These are phyloP conservation scores for Picathartes gymnocephalus DNA, from an alignment of 2,113 vertebrate genomes.

Conservation along the genomic window DNA sequence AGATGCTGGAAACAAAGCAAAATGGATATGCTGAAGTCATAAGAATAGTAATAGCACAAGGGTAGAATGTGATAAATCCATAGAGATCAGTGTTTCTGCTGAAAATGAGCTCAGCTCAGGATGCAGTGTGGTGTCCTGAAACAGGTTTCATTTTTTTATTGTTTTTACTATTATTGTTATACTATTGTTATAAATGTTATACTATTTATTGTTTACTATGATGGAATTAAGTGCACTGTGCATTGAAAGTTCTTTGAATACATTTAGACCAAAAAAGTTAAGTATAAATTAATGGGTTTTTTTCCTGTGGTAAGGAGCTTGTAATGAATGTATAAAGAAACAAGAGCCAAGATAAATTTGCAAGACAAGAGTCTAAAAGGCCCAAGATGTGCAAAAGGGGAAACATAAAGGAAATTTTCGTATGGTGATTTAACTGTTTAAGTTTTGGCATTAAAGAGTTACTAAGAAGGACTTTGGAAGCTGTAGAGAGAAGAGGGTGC, in stretches of 20 bases:
- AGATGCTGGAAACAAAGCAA: neutral
- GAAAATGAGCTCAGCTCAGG: neutral
- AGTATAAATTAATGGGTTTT: neutral
- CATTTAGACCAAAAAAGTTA: neutral
- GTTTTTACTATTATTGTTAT: too few species aligned
- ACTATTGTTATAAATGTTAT: too few species aligned
- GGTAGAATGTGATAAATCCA: neutral
- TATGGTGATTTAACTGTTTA: neutral
- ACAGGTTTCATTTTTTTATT: neutral
- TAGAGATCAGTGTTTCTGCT: neutral
- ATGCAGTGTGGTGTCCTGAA: neutral
- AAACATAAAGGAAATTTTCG: neutral
- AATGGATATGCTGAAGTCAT: neutral
- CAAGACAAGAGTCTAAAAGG: neutral
- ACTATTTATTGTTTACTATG: neutral
- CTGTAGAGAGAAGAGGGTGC: neutral
- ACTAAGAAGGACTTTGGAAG: neutral
- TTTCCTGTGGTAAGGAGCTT: neutral
- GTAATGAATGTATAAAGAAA: neutral
- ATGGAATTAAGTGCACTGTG: neutral
- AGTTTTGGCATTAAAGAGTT: neutral
- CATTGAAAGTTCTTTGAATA: neutral
- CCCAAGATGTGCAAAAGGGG: neutral
- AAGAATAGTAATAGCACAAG: neutral
- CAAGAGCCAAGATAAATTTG: neutral